Percentiles rank a stretch among this genome's conserved stretches.
Conservation (phyloP, 2,888 invertebrate species). For the Eristalis tenax region DNA sequence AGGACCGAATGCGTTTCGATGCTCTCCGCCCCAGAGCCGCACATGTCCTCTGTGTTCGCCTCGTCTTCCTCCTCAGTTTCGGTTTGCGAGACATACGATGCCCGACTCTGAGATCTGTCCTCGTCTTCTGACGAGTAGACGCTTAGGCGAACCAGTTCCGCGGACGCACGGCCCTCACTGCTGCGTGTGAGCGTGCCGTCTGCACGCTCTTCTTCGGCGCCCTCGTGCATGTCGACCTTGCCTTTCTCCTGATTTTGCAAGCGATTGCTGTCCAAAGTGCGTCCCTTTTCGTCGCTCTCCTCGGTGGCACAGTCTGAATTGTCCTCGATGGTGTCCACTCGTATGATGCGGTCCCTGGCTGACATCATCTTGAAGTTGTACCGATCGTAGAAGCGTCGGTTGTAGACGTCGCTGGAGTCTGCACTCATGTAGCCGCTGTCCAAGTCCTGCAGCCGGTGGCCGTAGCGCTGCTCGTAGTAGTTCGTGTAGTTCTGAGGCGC, state of each 20-base stretch:
- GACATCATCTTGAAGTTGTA: conserved; percentile 80
- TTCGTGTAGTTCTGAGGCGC: conserved; percentile 76
- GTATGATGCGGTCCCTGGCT: conserved; percentile 77
- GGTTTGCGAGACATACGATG: conserved; percentile 82
- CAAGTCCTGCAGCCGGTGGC: conserved; percentile 82
- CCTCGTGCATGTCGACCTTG: conserved; percentile 33
- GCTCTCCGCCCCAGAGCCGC: conserved; percentile 94
- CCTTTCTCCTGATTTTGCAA: conserved; percentile 76
- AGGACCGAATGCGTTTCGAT: conserved; percentile 93
- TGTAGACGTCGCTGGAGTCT: conserved; percentile 86
- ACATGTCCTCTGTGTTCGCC: conserved; percentile 89
- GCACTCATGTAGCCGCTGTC: conserved; percentile 94
- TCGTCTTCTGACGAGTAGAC: conserved; percentile 83
- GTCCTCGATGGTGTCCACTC: conserved; percentile 79
- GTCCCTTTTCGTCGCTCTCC: conserved; percentile 28
- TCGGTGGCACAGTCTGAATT: conserved; percentile 75
- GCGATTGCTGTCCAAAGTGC: conserved; percentile 74
- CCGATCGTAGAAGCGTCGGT: conserved; percentile 81
- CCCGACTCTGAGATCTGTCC: conserved; percentile 84
- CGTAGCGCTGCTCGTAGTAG: conserved; percentile 79
- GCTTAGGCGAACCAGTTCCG: conserved; percentile 73
- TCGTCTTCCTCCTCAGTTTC: conserved; percentile 86
- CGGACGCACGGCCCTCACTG: conserved; percentile 67
- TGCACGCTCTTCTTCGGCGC: conserved; percentile 74
- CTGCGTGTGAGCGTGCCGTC: conserved; percentile 77